A percentile compares a stretch with the other conserved stretches of the same genome.
phyloP scores from a whole-genome alignment of 2,113 vertebrate species.

The Pedetes capensis region DNA sequence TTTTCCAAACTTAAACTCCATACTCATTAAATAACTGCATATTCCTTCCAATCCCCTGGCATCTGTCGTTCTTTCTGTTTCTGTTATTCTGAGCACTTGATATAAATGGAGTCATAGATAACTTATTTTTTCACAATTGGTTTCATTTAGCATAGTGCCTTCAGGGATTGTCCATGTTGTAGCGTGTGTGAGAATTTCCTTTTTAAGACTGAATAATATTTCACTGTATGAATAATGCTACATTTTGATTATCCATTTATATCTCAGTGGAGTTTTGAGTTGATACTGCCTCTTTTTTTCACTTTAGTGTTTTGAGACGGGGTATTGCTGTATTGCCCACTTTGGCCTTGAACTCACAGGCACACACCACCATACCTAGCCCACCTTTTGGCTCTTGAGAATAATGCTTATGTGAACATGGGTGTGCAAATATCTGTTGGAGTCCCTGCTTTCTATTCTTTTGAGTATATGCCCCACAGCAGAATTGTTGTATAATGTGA shows the following conservation, averaged over 20 bases:
- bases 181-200: not conserved
- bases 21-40: too few species aligned
- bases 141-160: not conserved
- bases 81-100: not conserved
- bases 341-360: not conserved
- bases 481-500: not conserved
- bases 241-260: not conserved
- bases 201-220: not conserved
- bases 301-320: not conserved
- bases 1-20: too few species aligned
- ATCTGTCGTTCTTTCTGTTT: not conserved
- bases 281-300: not conserved
- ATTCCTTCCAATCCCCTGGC: not conserved
- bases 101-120: not conserved
- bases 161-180: not conserved
- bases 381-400: not conserved
- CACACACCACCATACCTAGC: not conserved
- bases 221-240: not conserved
- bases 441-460: slow-evolving; percentile 8
- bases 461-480: not conserved
- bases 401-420: not conserved
- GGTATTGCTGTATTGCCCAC: not conserved
- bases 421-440: not conserved
- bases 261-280: not conserved
- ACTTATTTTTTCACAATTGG: not conserved